Conservation (phyloP, 2,888 invertebrate genomes). For the Pterostichus madidus region DNA sequence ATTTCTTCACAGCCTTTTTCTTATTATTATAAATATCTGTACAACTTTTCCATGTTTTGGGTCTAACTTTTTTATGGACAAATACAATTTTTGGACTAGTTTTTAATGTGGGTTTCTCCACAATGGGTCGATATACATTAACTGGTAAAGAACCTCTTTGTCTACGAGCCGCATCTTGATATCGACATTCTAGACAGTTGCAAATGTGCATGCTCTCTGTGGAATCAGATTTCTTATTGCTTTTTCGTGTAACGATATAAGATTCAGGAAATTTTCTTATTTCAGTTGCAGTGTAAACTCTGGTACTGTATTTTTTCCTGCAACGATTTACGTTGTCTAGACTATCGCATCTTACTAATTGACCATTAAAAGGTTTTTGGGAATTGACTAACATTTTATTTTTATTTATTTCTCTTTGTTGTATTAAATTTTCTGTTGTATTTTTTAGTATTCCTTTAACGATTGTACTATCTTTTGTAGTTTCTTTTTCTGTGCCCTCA, state of each 20-base stretch:
- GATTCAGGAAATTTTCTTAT: constrained; percentile 77
- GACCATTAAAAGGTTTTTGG: constrained; percentile 77
- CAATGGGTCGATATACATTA: constrained; percentile 63
- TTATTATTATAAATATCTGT: constrained; percentile 74
- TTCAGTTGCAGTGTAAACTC: constrained; percentile 68
- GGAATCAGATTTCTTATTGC: constrained; percentile 69
- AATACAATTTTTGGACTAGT: constrained; percentile 73
- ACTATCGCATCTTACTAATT: constrained; percentile 77
- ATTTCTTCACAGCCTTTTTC: constrained; percentile 74
- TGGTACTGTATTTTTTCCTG: constrained; percentile 69
- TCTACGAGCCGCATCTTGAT: constrained; percentile 49
- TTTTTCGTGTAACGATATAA: constrained; percentile 75
- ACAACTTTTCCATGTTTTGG: constrained; percentile 76
- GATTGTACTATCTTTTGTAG: constrained; percentile 77
- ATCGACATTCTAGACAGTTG: constrained; percentile 63
- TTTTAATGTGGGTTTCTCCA: constrained; percentile 67
- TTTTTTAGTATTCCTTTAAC: constrained; percentile 74
- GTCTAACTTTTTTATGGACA: constrained; percentile 72
- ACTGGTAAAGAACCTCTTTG: constrained; percentile 59
- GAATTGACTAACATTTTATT: constrained; percentile 71
- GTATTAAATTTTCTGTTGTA: constrained; percentile 71
- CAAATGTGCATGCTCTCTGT: constrained; percentile 57
- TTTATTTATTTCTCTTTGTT: constrained; percentile 68
- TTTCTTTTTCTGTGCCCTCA: constrained; percentile 78
- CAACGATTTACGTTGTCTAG: constrained; percentile 74